phyloP scores from a whole-genome alignment of 2,113 vertebrate genomes.

The Phodopus roborovskii region DNA sequence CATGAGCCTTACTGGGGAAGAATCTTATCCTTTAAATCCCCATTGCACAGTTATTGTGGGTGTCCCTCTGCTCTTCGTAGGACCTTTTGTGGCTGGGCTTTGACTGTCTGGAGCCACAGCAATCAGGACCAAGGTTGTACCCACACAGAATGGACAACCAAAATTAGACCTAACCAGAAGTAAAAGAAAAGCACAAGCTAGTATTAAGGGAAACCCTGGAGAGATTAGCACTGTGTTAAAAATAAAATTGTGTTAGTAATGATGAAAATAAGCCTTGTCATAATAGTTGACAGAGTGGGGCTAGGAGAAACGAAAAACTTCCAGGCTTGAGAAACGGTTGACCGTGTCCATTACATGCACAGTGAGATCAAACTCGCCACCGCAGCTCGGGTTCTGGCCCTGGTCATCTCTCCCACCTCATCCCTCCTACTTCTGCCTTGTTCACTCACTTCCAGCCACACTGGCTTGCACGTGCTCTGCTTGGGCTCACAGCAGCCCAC shows the following conservation, averaged over 20 bases:
- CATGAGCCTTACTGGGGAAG: not conserved
- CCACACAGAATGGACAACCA: not conserved
- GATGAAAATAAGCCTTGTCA: not conserved
- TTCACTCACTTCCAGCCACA: not conserved
- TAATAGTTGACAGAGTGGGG: not conserved
- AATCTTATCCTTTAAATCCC: conserved; percentile 34
- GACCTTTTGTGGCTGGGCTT: not conserved
- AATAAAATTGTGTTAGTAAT: not conserved
- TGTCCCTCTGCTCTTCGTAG: not conserved
- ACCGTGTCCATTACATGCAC: not conserved
- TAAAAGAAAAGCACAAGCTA: not conserved
- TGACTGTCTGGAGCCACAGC: not conserved
- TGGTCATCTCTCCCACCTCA: no score
- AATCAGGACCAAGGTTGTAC: not conserved
- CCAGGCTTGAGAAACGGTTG: not conserved
- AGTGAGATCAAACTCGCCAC: not conserved
- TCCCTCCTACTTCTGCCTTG: not conserved
- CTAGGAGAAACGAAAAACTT: not conserved
- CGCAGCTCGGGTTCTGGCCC: fast-evolving
- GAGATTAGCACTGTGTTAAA: not conserved
- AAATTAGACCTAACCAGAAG: not conserved
- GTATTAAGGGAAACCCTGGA: not conserved
- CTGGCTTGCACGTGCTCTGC: no score
- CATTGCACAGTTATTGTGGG: not conserved
- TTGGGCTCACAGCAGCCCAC: fast-evolving